Evolutionary conservation across 2,113 vertebrate species (phyloP), one percentile per base, ranked within the genome.

Genomic region (Tragulus kanchil): DNA sequence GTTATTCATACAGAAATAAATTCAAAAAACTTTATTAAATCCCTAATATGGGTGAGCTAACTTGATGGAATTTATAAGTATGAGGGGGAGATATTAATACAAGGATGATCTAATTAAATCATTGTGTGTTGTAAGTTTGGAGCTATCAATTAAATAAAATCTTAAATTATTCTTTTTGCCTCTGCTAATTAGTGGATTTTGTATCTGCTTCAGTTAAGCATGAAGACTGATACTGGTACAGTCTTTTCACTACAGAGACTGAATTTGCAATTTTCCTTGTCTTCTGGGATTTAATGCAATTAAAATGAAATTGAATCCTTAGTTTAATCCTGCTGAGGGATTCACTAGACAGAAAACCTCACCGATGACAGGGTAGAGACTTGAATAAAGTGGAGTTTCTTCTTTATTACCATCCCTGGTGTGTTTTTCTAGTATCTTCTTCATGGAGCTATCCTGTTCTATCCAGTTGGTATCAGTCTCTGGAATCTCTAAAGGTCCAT

Each of bases 221-320:
- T 95, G 96, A 96, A 94, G 58, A 58, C 93, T 94, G 96, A 77
- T 87, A 90, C 89, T 85, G 73, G 93, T 92, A 96, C 79, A 64
- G 61, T 78, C 36, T 56, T 95, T 97, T 98, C 81, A 98, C 96
- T 86, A 96, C 58, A 67, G 96, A 97, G 96, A 98, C 15, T 95
- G 25, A 62, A 84, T 98, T 98, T 98, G 31, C 96, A 96, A 97
- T 96, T 67, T 90, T 62, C 48, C 71, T 75, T 89, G 14, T 98
- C 98, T 97, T 98, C 73, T 85, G 98, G 95, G 97, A 98, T 92
- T 82, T 96, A 94, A 98, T 97, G 94, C 90, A 98, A 98, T 98
- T 98, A 98, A 98, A 98, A 98, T 94, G 95, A 98, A 98, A 98
- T 98, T 98, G 95, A 98, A 98, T 98, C 95, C 91, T 97, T 98